phyloP scores from a whole-genome alignment of 2,797 vertebrate species.

The Melanotaenia nigrans region DNA sequence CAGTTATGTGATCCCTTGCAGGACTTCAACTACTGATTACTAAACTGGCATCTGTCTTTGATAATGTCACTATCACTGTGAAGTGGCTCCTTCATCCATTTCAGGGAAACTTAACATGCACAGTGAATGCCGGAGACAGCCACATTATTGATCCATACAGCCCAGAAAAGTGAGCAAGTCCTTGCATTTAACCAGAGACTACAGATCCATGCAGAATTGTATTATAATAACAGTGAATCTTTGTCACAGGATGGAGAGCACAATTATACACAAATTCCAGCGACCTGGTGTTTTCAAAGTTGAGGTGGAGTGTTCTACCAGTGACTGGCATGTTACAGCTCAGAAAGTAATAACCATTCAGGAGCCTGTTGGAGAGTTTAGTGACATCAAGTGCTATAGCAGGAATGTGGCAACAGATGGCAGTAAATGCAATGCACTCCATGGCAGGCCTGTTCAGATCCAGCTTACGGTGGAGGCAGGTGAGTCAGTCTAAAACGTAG shows the following conservation, averaged over 20 bases:
- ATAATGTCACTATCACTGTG: conserved; percentile 87
- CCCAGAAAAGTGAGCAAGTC: conserved; percentile 84
- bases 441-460: conserved; percentile 81
- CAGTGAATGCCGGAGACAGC: conserved; percentile 89
- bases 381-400: conserved; percentile 82
- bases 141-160: conserved; percentile 89
- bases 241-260: conserved; percentile 81
- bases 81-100: conserved; percentile 93
- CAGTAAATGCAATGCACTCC: conserved; percentile 78
- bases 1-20: conserved; percentile 55
- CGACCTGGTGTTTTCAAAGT: conserved; percentile 86
- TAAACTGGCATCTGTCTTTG: conserved; percentile 81
- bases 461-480: conserved; percentile 86
- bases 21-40: conserved; percentile 86
- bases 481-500: conserved; percentile 55
- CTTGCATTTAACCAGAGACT: background rate
- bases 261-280: conserved; percentile 84
- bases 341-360: conserved; percentile 85
- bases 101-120: conserved; percentile 92
- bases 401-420: conserved; percentile 74
- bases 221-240: background rate
- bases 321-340: conserved; percentile 92
- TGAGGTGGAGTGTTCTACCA: conserved; percentile 91
- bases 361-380: conserved; percentile 81
- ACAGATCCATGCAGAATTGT: background rate